Conservation (phyloP, 2,888 invertebrate species). For the Dicroscelio sp. region DNA sequence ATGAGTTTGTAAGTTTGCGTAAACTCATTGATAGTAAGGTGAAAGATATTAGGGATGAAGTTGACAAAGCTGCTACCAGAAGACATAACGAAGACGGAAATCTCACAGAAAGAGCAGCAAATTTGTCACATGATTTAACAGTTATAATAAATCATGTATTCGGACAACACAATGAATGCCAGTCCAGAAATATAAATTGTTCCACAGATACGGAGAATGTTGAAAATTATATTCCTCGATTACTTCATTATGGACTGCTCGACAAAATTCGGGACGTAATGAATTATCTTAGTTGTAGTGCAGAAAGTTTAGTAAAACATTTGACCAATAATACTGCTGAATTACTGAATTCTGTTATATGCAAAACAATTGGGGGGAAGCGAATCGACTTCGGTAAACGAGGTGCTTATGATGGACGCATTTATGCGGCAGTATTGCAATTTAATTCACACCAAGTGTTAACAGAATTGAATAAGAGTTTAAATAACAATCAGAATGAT, state of each 20-base stretch:
- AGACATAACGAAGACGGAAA: neutral
- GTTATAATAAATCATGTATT: conserved; percentile 42
- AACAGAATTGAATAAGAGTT: conserved; percentile 8
- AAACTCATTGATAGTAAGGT: conserved; percentile 2
- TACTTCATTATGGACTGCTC: neutral
- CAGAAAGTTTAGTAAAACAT: neutral
- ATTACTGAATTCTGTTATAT: conserved; percentile 27
- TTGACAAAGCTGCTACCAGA: conserved; percentile 18
- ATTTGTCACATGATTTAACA: conserved; percentile 1
- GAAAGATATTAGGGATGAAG: conserved; percentile 1
- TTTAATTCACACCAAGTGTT: conserved; percentile 23
- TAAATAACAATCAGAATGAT: neutral
- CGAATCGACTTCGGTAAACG: conserved; percentile 34
- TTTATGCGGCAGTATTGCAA: conserved; percentile 2
- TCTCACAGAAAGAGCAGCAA: neutral
- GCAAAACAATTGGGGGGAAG: conserved; percentile 50
- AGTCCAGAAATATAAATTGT: neutral
- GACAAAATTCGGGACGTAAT: neutral
- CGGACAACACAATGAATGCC: conserved; percentile 77
- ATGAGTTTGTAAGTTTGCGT: neutral
- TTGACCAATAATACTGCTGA: neutral
- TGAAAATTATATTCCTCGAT: neutral
- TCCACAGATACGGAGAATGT: neutral
- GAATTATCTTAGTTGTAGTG: neutral
- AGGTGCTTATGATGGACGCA: conserved; percentile 37